These are phyloP conservation scores for Lethenteron reissneri DNA, from an alignment of 2,113 vertebrate species.

Conservation along the genomic window DNA sequence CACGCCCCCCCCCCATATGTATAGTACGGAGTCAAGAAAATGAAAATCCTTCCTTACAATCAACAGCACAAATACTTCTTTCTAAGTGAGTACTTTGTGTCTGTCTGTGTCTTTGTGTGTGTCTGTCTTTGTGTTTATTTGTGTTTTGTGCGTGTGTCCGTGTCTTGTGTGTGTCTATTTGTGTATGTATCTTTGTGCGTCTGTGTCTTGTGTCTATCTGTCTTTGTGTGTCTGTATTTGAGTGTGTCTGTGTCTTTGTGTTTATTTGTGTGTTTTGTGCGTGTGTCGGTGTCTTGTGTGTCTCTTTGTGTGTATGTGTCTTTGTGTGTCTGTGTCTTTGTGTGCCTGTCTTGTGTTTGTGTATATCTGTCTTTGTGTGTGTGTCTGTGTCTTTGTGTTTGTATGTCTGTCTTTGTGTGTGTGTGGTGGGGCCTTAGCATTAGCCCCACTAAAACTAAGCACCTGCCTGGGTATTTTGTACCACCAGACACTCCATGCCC, in stretches of 20 bases:
- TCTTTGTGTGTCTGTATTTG: neutral
- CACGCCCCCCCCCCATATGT: conserved; percentile 11
- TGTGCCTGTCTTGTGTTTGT: too few species aligned
- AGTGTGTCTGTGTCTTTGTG: neutral
- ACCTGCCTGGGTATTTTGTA: too few species aligned
- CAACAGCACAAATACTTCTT: conserved; percentile 80
- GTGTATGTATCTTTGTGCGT: too few species aligned
- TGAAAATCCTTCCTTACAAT: conserved; percentile 57
- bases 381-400: too few species aligned
- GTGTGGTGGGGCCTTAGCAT: too few species aligned
- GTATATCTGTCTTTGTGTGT: too few species aligned
- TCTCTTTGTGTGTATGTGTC: neutral
- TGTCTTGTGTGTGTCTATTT: neutral
- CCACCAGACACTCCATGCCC: too few species aligned
- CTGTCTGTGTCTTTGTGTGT: neutral
- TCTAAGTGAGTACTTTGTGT: conserved; percentile 36
- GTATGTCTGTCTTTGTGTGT: too few species aligned
- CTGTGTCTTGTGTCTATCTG: neutral
- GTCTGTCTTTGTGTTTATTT: neutral
- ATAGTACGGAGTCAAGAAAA: conserved; percentile 72
- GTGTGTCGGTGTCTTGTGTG: neutral
- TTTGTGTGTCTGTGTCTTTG: too few species aligned
- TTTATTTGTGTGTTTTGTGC: neutral
- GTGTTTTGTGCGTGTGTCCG: neutral
- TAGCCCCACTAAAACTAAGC: too few species aligned